phyloP scores from a whole-genome alignment of 1,140 invertebrate species.

The Chelonus insularis region DNA sequence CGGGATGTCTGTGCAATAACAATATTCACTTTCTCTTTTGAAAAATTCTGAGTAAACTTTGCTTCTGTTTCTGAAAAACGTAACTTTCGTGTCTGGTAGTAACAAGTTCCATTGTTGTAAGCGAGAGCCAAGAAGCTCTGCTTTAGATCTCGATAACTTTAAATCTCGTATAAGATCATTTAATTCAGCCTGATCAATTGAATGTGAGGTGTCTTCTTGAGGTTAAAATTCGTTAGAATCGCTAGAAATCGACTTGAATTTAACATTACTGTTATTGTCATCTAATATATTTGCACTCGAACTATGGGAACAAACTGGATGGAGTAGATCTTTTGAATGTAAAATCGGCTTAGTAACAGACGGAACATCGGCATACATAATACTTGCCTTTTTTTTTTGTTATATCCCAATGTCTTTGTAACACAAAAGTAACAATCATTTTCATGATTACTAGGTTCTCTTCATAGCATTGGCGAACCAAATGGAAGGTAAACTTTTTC shows the following conservation, averaged over 20 bases:
- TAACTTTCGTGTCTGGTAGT: slow-evolving; percentile 1
- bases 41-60: slow-evolving; percentile 11
- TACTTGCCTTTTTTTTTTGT: slow-evolving; percentile 8
- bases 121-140: slow-evolving; percentile 23
- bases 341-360: slow-evolving; percentile 1
- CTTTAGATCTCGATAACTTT: slow-evolving; percentile 6
- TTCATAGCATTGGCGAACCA: slow-evolving; percentile 37
- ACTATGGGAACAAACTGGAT: background rate
- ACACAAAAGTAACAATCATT: slow-evolving; percentile 38
- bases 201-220: no score
- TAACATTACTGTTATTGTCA: no score
- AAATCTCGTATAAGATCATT: slow-evolving; percentile 29
- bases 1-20: slow-evolving; percentile 20
- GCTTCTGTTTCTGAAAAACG: slow-evolving; percentile 16
- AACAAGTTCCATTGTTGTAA: slow-evolving; percentile 28
- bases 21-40: slow-evolving; percentile 9
- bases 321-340: background rate
- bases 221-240: no score
- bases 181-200: slow-evolving; percentile 24
- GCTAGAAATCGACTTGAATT: no score
- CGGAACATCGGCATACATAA: background rate
- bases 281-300: no score
- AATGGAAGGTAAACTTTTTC: slow-evolving; percentile 33
- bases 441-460: slow-evolving; percentile 33
- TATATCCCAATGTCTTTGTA: slow-evolving; percentile 3